Percentiles rank a stretch among this genome's conserved stretches.
Conservation (phyloP, 2,888 invertebrate genomes). For the Celastrina argiolus region DNA sequence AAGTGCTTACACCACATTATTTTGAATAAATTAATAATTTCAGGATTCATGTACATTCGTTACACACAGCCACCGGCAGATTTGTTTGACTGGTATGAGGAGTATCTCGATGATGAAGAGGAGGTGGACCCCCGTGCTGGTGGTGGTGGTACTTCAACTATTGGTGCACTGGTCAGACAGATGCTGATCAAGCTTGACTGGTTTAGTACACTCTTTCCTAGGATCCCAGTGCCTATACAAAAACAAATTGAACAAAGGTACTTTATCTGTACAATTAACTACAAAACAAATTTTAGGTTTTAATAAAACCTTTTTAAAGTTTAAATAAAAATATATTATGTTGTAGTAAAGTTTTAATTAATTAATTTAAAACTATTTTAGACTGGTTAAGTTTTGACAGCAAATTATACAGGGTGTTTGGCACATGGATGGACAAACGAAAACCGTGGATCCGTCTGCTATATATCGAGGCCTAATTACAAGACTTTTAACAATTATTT, state of each 20-base stretch:
- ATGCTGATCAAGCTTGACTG: constrained; percentile 98
- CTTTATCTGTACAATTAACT: constrained; percentile 32
- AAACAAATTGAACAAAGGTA: constrained; percentile 91
- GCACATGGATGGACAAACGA: too few relatives aligned
- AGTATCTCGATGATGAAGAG: constrained; percentile 97
- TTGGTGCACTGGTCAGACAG: constrained; percentile 94
- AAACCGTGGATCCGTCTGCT: too few relatives aligned
- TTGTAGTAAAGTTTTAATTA: too few relatives aligned
- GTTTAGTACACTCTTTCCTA: constrained; percentile 98
- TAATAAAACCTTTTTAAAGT: too few relatives aligned
- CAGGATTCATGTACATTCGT: constrained; percentile 87
- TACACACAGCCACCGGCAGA: constrained; percentile 98
- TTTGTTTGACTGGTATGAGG: constrained; percentile 97
- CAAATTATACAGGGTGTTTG: too few relatives aligned
- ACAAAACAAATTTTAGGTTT: too few relatives aligned
- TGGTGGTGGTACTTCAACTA: constrained; percentile 93
- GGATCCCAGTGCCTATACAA: constrained; percentile 98
- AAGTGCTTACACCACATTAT: not conserved
- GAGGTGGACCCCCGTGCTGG: constrained; percentile 99
- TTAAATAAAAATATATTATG: too few relatives aligned
- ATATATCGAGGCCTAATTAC: too few relatives aligned
- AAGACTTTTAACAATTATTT: too few relatives aligned
- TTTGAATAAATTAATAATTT: not conserved
- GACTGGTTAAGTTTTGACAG: too few relatives aligned
- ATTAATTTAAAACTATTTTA: too few relatives aligned